phyloP scores from a whole-genome alignment of 2,797 vertebrate species.

The Neosilurus hyrtlii region DNA sequence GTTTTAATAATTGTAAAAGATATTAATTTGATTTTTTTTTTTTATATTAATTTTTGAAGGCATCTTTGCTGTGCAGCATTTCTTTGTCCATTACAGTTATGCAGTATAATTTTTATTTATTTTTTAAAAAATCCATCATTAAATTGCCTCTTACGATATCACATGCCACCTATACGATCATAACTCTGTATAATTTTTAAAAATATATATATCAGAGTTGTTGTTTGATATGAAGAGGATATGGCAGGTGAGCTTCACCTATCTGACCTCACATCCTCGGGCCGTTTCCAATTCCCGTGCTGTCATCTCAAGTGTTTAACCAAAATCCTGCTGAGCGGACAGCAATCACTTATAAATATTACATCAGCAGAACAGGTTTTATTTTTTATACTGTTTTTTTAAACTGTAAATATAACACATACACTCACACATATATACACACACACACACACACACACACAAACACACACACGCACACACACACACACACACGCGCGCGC shows the following conservation, averaged over 20 bases:
- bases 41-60: too few species aligned
- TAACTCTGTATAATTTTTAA: background rate
- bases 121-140: background rate
- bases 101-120: background rate
- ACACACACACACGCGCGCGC: background rate
- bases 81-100: too few species aligned
- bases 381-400: background rate
- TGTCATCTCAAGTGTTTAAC: constrained; percentile 8
- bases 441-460: too few species aligned
- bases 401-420: background rate
- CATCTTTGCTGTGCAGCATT: too few species aligned
- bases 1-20: too few species aligned
- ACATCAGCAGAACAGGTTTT: background rate
- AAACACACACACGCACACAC: too few species aligned
- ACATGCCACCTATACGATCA: too few species aligned
- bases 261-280: background rate
- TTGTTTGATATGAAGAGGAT: constrained; percentile 26
- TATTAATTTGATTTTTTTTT: too few species aligned
- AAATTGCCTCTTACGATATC: background rate
- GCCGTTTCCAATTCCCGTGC: background rate
- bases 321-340: background rate
- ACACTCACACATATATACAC: too few species aligned
- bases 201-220: background rate
- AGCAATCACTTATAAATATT: background rate
- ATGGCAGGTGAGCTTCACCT: constrained; percentile 29